phyloP scores from a whole-genome alignment of 2,888 invertebrate genomes.

The Drosophila borborema region DNA sequence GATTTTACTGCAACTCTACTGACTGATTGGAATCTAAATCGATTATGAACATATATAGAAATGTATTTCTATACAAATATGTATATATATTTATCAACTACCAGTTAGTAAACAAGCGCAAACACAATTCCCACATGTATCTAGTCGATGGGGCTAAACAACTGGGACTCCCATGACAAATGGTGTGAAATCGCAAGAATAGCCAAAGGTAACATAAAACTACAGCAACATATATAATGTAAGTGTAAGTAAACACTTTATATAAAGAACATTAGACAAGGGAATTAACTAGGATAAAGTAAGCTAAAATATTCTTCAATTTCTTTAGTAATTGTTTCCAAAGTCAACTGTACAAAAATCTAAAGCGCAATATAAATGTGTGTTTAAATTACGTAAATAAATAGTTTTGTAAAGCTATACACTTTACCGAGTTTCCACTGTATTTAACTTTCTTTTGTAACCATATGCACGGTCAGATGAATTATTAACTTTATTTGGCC shows the following conservation, averaged over 20 bases:
- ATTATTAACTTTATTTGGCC: conserved; percentile 64
- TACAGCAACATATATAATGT: background rate
- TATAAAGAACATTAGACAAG: background rate
- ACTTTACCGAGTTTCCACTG: background rate
- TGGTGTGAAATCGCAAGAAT: conserved; percentile 41
- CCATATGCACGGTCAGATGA: conserved; percentile 58
- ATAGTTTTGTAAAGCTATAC: background rate
- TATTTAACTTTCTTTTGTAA: background rate
- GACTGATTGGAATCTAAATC: background rate
- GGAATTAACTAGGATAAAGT: background rate
- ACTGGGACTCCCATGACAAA: conserved; percentile 23
- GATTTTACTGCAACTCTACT: background rate
- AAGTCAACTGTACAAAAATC: no score
- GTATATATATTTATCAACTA: background rate
- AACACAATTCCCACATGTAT: conserved; percentile 32
- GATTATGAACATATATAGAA: background rate
- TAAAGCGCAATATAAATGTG: no score
- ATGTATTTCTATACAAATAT: background rate
- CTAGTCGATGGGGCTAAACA: conserved; percentile 17
- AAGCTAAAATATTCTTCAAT: background rate
- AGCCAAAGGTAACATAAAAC: conserved; percentile 6
- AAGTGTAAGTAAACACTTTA: background rate
- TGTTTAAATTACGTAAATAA: no score
- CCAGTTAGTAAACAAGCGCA: conserved; percentile 38
- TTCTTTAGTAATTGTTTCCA: no score